A percentile compares a stretch with the other conserved stretches of the same genome.
phyloP scores from a whole-genome alignment of 2,888 invertebrate genomes.

The Aradus depressus region DNA sequence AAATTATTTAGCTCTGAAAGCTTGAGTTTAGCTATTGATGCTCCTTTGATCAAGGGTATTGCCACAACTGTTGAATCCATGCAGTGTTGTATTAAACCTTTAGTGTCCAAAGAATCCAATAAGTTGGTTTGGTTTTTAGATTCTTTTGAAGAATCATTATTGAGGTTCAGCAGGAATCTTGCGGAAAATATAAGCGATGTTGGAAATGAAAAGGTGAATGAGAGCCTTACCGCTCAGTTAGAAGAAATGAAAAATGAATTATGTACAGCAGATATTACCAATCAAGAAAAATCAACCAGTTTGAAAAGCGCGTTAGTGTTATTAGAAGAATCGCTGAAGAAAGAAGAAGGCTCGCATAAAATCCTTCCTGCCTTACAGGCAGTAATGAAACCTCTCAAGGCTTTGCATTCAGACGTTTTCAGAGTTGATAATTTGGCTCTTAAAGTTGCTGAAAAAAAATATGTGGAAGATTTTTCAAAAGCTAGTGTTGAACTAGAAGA shows the following conservation, averaged over 20 bases:
- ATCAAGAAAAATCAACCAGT: background rate
- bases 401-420: conserved; percentile 21
- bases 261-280: background rate
- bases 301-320: conserved; percentile 5
- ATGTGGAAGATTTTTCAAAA: conserved; percentile 26
- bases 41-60: conserved; percentile 18
- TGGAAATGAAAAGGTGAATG: conserved; percentile 3
- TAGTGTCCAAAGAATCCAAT: background rate
- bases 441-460: conserved; percentile 22
- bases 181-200: conserved; percentile 1
- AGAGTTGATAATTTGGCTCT: conserved; percentile 11
- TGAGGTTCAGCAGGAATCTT: background rate
- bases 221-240: background rate
- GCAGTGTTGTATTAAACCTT: conserved; percentile 7
- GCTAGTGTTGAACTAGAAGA: conserved; percentile 27
- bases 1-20: conserved; percentile 21
- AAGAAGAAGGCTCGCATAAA: conserved; percentile 9
- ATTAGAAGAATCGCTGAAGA: conserved; percentile 1
- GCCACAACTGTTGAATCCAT: conserved; percentile 16
- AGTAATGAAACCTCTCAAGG: conserved; percentile 18
- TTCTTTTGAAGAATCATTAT: conserved; percentile 10
- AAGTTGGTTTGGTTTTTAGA: conserved; percentile 6
- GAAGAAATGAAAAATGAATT: conserved; percentile 5
- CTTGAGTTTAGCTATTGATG: conserved; percentile 14
- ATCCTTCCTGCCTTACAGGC: conserved; percentile 18